Base-by-base conservation (phyloP, 2,797 vertebrate species). In the Coendou prehensilis region DNA sequence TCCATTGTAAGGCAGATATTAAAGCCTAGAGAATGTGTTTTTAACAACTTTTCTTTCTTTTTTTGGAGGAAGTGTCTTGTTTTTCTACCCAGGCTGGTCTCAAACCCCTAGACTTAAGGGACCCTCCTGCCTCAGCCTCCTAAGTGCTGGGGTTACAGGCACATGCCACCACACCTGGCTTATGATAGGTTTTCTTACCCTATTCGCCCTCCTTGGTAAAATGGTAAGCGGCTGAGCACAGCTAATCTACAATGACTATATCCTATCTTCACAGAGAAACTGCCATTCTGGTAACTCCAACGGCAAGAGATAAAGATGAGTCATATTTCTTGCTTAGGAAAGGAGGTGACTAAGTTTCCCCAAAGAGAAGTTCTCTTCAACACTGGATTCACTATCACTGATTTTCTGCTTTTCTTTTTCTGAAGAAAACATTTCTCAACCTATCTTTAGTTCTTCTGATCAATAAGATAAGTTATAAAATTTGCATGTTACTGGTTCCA, bases 381-480 rank as follows among this genome's bases (percentile, higher is more conserved):
- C 8, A 86, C 6, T 26, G 11, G 73, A 76, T 76, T 76, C 5
- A 80, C 37, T 73, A 80, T 15, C 69, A n/a, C 59, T 88, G 9
- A 14, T 75, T 80, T 91, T 41, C 45, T 94, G 9, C 50, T 75
- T 86, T 89, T 73, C 78, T 57, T 90, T 95, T 80, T 91, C 89
- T 87, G 57, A 89, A 82, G 76, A 89, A 94, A 95, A 82, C 28
- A 92, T 91, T 73, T 94, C 91, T 90, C 90, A 93, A 57, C 8
- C 13, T 82, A 47, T 94, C n/a, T 91, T 67, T 17, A 87, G 54
- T 84, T 88, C 56, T 87, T 94, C 56, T 83, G 73, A 94, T 85
- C 41, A 52, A 82, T 6, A 95, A 47, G 10, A 41, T 89, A 64
- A 78, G 45, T 79, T 75, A 93, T 89, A 93, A 97, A 94, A 86